Conservation (phyloP, 2,888 invertebrate genomes). For the Trachelus tabidus region DNA sequence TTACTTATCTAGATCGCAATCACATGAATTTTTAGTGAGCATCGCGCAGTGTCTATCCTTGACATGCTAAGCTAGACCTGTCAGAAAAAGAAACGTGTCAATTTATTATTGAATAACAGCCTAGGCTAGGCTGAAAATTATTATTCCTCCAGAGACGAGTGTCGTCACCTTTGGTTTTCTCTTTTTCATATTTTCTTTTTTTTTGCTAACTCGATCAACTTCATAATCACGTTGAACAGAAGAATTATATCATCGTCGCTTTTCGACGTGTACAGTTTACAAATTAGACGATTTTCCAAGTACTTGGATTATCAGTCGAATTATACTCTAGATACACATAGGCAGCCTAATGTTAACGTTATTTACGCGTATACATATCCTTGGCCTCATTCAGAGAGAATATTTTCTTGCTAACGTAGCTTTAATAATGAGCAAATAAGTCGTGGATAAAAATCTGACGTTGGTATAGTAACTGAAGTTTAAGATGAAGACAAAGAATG, state of each 20-base stretch:
- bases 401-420: constrained; percentile 6
- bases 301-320: not conserved
- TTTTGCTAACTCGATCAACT: not conserved
- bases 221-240: not conserved
- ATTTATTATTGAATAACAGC: not conserved
- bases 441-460: not conserved
- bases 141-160: not conserved
- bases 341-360: not conserved
- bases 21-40: not conserved
- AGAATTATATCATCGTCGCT: not conserved
- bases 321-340: not conserved
- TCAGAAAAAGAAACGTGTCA: not conserved
- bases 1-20: not conserved
- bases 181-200: not conserved
- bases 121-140: not conserved
- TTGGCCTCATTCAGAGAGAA: constrained; percentile 2
- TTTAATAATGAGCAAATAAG: not conserved
- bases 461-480: not conserved
- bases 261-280: not conserved
- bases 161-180: not conserved
- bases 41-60: not conserved
- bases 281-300: not conserved
- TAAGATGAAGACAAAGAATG: not conserved
- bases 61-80: not conserved
- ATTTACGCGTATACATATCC: not conserved